Percentiles rank a stretch among this genome's conserved stretches.
These are phyloP conservation scores for Callospermophilus lateralis DNA, from an alignment of 2,113 vertebrate genomes.

Conservation along the genomic window DNA sequence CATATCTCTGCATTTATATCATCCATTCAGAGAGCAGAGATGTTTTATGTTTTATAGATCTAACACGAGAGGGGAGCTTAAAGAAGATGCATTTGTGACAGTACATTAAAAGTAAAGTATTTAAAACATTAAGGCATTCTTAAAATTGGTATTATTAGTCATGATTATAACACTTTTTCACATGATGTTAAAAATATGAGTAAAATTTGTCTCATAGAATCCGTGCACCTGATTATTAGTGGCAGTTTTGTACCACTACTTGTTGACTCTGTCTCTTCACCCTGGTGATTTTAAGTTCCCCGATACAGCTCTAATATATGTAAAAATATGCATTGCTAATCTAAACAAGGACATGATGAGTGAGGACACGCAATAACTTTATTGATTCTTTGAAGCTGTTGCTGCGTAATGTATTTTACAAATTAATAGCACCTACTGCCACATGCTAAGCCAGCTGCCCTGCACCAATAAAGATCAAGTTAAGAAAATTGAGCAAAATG, in stretches of 20 bases:
- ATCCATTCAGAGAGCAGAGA: background rate
- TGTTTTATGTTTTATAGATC: background rate
- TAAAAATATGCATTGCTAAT: constrained; percentile 77
- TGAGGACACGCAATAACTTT: constrained; percentile 77
- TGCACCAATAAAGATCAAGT: constrained; percentile 73
- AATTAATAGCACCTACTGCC: constrained; percentile 68
- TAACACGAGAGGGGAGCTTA: background rate
- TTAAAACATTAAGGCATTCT: background rate
- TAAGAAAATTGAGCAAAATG: constrained; percentile 77
- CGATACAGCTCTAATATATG: constrained; percentile 44
- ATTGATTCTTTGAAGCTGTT: constrained; percentile 83
- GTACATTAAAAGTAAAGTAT: background rate
- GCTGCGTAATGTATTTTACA: constrained; percentile 76
- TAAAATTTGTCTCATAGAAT: background rate
- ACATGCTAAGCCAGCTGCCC: constrained; percentile 75
- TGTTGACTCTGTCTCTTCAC: background rate
- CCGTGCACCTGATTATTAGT: background rate
- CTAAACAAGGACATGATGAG: constrained; percentile 73
- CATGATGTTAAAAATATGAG: background rate
- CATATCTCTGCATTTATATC: background rate
- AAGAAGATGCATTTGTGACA: background rate
- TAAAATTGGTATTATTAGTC: background rate
- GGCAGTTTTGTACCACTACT: background rate
- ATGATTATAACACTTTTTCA: background rate
- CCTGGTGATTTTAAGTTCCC: constrained; percentile 18